These are phyloP conservation scores for Pelobates fuscus DNA, from an alignment of 2,113 vertebrate species.

Conservation along the genomic window DNA sequence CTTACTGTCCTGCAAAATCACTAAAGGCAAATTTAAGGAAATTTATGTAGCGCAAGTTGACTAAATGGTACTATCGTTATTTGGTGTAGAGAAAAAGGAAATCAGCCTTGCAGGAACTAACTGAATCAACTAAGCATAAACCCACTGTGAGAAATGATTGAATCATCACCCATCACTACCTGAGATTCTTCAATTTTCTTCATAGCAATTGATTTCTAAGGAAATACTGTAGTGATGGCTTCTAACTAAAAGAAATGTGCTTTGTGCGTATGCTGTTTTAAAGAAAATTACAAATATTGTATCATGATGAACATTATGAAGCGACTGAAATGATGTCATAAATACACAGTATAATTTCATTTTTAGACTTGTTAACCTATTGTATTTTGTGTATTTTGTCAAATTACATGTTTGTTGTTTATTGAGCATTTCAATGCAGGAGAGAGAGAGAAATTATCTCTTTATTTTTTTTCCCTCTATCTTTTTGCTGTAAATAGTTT, in stretches of 20 bases:
- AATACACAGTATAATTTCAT: background rate
- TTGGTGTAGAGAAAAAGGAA: constrained; percentile 31
- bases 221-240: background rate
- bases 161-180: constrained; percentile 29
- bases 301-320: background rate
- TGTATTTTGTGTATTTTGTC: background rate
- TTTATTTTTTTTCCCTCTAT: no score
- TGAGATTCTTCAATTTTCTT: constrained; percentile 20
- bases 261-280: background rate
- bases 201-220: constrained; percentile 33
- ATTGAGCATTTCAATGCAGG: background rate
- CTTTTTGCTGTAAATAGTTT: no score
- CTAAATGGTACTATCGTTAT: constrained; percentile 42
- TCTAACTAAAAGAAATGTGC: background rate
- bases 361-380: background rate
- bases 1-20: constrained; percentile 29
- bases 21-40: constrained; percentile 34
- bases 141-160: constrained; percentile 44
- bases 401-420: background rate
- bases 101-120: constrained; percentile 39
- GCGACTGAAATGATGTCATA: no score
- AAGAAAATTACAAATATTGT: background rate
- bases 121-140: constrained; percentile 37
- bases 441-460: no score
- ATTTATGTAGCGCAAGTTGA: constrained; percentile 33